Percentiles rank a stretch among this genome's conserved stretches.
Conservation (phyloP, 2,797 vertebrate species). For the Lindbergichthys nudifrons region DNA sequence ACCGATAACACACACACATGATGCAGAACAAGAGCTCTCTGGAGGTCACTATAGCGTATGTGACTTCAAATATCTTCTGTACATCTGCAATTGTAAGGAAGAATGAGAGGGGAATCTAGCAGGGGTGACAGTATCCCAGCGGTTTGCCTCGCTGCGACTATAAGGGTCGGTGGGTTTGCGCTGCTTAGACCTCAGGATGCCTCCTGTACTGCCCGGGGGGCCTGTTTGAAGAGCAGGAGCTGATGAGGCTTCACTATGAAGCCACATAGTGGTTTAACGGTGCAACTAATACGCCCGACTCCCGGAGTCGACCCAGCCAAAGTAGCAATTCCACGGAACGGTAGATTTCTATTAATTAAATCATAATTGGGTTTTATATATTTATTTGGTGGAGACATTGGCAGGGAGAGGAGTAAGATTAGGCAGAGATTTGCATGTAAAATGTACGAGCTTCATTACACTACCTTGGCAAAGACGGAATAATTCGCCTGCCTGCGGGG, state of each 20-base stretch:
- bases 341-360: slow-evolving; percentile 89
- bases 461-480: slow-evolving; percentile 88
- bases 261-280: slow-evolving; percentile 75
- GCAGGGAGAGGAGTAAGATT: slow-evolving; percentile 85
- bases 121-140: slow-evolving; percentile 60
- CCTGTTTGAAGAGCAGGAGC: slow-evolving; percentile 77
- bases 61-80: slow-evolving; percentile 63
- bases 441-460: slow-evolving; percentile 88
- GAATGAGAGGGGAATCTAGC: slow-evolving; percentile 35
- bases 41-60: slow-evolving; percentile 60
- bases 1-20: slow-evolving; percentile 28
- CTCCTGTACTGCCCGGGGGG: slow-evolving; percentile 72
- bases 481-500: slow-evolving; percentile 86
- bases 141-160: slow-evolving; percentile 64
- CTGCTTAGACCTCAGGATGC: slow-evolving; percentile 79
- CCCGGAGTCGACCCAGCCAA: slow-evolving; percentile 75
- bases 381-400: slow-evolving; percentile 87
- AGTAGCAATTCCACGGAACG: slow-evolving; percentile 83
- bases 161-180: slow-evolving; percentile 73
- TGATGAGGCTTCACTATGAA: slow-evolving; percentile 79
- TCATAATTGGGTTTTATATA: slow-evolving; percentile 90
- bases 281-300: slow-evolving; percentile 79
- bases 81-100: slow-evolving; percentile 54
- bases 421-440: slow-evolving; percentile 88
- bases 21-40: slow-evolving; percentile 63